Percentiles rank a stretch among this genome's conserved stretches.
phyloP scores from a whole-genome alignment of 37 sponge, comb jelly and placozoan genomes.

The Chondrilla cf. caribensis region DNA sequence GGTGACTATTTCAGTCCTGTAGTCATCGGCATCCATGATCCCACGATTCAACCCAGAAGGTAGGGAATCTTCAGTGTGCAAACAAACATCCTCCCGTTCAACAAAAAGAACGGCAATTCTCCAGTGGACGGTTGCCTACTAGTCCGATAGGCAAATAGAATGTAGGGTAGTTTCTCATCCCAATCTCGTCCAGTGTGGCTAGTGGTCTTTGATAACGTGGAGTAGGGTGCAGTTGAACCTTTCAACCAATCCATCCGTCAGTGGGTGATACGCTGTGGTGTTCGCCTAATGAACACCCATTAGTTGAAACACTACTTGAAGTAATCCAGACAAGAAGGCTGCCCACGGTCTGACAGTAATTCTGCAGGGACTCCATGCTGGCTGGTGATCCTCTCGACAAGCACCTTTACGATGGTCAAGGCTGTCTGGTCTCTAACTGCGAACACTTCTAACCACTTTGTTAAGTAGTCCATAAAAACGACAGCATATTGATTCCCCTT shows the following conservation, averaged over 20 bases:
- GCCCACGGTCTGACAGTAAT: slow-evolving; percentile 47
- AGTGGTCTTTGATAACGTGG: no score
- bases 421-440: slow-evolving; percentile 44
- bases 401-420: slow-evolving; percentile 42
- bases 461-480: slow-evolving; percentile 52
- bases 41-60: neutral
- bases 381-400: slow-evolving; percentile 42
- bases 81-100: no score
- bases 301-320: no score
- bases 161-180: neutral
- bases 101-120: slow-evolving; percentile 3
- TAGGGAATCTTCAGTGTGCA: neutral
- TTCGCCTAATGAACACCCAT: slow-evolving; percentile 47
- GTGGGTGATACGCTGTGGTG: slow-evolving; percentile 54
- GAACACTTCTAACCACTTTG: slow-evolving; percentile 66
- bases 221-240: slow-evolving; percentile 22
- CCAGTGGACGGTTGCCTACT: neutral
- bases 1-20: slow-evolving; percentile 13
- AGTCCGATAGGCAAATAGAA: slow-evolving; percentile 36
- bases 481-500: slow-evolving; percentile 27
- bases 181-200: no score
- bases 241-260: slow-evolving; percentile 42
- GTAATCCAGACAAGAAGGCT: neutral
- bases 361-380: slow-evolving; percentile 54
- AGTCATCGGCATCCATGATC: slow-evolving; percentile 9